Percentiles rank a stretch among this genome's conserved stretches.
These are phyloP conservation scores for Capitulum mitella DNA, from an alignment of 2,888 invertebrate species.

Conservation along the genomic window DNA sequence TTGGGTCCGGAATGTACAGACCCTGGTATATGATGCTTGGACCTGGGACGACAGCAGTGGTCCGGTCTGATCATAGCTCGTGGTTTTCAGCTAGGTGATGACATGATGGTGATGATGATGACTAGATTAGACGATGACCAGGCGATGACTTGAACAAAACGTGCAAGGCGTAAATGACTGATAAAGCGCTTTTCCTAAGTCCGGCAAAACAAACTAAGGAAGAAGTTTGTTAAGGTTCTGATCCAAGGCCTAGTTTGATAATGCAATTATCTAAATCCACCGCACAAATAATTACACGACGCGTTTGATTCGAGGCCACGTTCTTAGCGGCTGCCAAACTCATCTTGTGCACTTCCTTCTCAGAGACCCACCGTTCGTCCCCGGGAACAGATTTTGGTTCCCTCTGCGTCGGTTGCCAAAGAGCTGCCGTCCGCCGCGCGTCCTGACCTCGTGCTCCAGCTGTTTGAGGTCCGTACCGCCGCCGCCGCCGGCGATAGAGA, in stretches of 20 bases:
- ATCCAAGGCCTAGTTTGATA: no score
- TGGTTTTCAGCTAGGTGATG: neutral
- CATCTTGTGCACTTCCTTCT: no score
- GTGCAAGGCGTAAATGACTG: no score
- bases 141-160: no score
- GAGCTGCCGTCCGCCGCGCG: neutral
- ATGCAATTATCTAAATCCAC: no score
- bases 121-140: no score
- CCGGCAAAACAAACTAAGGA: neutral
- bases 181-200: neutral
- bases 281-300: no score
- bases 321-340: no score
- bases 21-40: slow-evolving; percentile 33
- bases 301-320: no score
- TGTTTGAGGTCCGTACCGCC: no score
- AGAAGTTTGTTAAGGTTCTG: neutral
- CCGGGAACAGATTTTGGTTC: neutral
- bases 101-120: neutral
- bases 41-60: neutral
- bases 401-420: neutral
- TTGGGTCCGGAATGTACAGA: slow-evolving; percentile 33
- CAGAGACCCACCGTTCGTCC: neutral
- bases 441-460: no score
- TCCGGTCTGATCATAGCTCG: neutral
- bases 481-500: no score